Conservation (phyloP, 2,113 vertebrate species). For the Vanacampus margaritifer region DNA sequence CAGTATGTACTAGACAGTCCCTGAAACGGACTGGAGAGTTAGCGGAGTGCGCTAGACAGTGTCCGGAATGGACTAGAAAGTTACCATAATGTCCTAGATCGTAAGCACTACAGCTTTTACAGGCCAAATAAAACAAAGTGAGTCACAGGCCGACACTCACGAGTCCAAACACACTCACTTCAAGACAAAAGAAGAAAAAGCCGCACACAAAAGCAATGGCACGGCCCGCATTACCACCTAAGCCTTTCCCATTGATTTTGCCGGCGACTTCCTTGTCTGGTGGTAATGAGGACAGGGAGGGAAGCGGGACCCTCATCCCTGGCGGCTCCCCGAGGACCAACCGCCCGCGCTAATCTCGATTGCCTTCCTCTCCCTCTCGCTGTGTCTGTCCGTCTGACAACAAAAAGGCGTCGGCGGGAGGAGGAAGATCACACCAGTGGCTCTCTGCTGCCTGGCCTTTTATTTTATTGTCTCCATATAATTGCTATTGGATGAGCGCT, state of each 20-base stretch:
- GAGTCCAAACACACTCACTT: not conserved
- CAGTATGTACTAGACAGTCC: too few species aligned
- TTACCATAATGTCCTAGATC: not conserved
- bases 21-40: too few species aligned
- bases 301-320: slow-evolving; percentile 63
- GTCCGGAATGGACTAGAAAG: not conserved
- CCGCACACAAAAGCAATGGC: slow-evolving; percentile 7
- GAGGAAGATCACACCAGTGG: slow-evolving; percentile 42
- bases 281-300: slow-evolving; percentile 74
- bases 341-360: slow-evolving; percentile 69
- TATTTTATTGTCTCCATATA: slow-evolving; percentile 34
- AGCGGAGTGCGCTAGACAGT: not conserved
- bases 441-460: slow-evolving; percentile 13
- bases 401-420: slow-evolving; percentile 36
- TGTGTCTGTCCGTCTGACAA: slow-evolving; percentile 23
- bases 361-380: slow-evolving; percentile 47
- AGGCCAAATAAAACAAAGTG: slow-evolving; percentile 2
- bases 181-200: not conserved
- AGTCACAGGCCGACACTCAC: not conserved
- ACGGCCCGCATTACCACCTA: slow-evolving; percentile 58
- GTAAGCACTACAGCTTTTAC: not conserved
- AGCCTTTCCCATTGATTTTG: slow-evolving; percentile 72
- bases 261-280: slow-evolving; percentile 69
- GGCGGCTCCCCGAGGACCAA: slow-evolving; percentile 57
- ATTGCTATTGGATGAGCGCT: slow-evolving; percentile 39